A percentile compares a stretch with the other conserved stretches of the same genome.
Evolutionary conservation across 1,140 invertebrate genomes (phyloP).

Genomic region (Zaprionus taronus): DNA sequence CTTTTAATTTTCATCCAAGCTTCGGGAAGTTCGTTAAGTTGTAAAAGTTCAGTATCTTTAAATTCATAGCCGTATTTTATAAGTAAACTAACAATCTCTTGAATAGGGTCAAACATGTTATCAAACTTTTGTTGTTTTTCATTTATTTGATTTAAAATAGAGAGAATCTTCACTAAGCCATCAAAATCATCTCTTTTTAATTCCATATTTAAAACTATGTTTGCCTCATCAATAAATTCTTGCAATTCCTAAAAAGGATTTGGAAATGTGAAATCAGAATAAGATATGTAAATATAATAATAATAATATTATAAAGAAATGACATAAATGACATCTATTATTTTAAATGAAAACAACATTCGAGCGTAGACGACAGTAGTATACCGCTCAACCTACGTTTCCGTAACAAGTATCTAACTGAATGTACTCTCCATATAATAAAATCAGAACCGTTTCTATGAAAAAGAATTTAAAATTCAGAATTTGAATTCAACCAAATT

Average conservation of each 20-base stretch:
- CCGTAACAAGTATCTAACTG: too few species aligned
- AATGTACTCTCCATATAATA: too few species aligned
- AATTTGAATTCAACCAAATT: too few species aligned
- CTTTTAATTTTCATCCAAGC: constrained; percentile 96
- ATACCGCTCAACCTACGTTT: too few species aligned
- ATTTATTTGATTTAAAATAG: constrained; percentile 87
- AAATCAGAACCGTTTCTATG: too few species aligned
- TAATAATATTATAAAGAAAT: too few species aligned
- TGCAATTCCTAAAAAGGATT: constrained; percentile 85
- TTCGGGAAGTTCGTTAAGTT: constrained; percentile 92
- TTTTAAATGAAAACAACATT: too few species aligned
- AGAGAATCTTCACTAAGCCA: constrained; percentile 85
- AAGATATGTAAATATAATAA: too few species aligned
- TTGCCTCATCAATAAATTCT: constrained; percentile 87
- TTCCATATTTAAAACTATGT: constrained; percentile 86
- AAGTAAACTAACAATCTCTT: constrained; percentile 91
- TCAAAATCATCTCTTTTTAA: constrained; percentile 89
- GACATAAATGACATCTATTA: too few species aligned
- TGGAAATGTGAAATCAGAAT: background rate
- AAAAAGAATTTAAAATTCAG: too few species aligned
- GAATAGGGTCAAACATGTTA: constrained; percentile 92
- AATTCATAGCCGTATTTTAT: constrained; percentile 91
- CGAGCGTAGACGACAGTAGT: too few species aligned
- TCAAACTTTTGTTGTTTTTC: constrained; percentile 87
- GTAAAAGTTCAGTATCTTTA: constrained; percentile 87